Conservation (phyloP, 2,113 vertebrate species). For the Albula goreensis region DNA sequence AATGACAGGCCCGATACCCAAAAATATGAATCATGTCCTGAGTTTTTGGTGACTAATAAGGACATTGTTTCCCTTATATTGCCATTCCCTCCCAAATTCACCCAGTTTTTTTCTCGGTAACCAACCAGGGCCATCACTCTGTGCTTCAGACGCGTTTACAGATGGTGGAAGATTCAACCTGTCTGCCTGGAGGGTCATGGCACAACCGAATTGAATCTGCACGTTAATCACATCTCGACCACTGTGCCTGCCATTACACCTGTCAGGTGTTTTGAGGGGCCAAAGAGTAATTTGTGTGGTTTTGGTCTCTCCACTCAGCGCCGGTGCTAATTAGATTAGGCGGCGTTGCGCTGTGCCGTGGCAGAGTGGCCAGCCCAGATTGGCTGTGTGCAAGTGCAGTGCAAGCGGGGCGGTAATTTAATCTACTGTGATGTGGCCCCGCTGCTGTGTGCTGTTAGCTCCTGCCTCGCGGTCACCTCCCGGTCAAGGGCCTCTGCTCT, state of each 20-base stretch:
- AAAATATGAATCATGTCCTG: too few relatives aligned
- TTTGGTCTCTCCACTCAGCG: constrained; percentile 13
- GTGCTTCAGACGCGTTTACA: neutral
- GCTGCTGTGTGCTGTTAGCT: constrained; percentile 28
- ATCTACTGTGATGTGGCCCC: constrained; percentile 22
- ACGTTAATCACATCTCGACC: constrained; percentile 30
- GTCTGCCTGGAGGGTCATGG: too few relatives aligned
- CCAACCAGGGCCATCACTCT: neutral
- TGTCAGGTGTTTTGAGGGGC: neutral
- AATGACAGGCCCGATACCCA: too few relatives aligned
- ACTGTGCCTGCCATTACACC: neutral
- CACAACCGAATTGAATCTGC: neutral
- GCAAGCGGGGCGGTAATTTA: constrained; percentile 27
- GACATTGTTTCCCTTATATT: neutral
- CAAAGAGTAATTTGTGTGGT: neutral
- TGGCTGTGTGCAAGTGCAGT: constrained; percentile 4
- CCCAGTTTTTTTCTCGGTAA: too few relatives aligned
- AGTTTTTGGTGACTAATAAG: neutral
- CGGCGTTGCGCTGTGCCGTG: neutral
- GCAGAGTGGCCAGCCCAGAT: neutral
- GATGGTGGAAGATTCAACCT: neutral
- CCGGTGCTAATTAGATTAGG: constrained; percentile 33
- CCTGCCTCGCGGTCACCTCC: neutral
- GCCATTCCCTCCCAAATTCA: too few relatives aligned
- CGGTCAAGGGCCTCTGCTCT: constrained; percentile 8